phyloP scores from a whole-genome alignment of 2,113 vertebrate species.

The Anolis sagrei region DNA sequence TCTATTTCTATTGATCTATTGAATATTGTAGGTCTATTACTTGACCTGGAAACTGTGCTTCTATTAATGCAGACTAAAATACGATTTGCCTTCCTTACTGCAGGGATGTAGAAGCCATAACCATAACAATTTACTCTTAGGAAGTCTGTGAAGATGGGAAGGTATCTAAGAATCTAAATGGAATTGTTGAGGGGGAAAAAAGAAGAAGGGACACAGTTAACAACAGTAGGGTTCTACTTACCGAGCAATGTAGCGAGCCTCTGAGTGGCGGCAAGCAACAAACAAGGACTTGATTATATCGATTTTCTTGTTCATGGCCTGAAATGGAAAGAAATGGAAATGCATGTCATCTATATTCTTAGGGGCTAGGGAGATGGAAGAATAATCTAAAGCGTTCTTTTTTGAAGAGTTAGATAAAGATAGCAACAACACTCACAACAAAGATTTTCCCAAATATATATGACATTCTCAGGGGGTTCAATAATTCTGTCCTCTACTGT shows the following conservation, averaged over 20 bases:
- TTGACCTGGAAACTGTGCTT: no score
- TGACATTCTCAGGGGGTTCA: not conserved
- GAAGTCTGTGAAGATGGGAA: not conserved
- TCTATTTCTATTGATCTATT: no score
- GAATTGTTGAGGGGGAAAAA: not conserved
- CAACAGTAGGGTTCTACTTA: conserved; percentile 57
- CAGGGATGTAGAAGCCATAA: not conserved
- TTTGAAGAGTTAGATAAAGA: not conserved
- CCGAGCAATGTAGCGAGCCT: conserved; percentile 90
- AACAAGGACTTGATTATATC: conserved; percentile 92
- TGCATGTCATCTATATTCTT: not conserved
- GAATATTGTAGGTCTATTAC: not conserved
- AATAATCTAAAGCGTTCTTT: not conserved
- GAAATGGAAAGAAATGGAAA: not conserved
- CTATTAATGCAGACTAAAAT: no score
- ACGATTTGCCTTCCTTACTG: no score
- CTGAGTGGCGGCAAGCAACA: conserved; percentile 90
- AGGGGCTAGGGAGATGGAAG: not conserved
- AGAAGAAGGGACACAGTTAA: not conserved
- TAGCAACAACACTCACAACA: conserved; percentile 2
- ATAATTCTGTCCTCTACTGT: not conserved
- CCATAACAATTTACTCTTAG: not conserved
- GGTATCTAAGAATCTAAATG: not conserved
- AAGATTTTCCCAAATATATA: not conserved
- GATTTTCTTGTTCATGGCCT: conserved; percentile 93